Conservation (phyloP, 1,140 invertebrate genomes). For the Sycophila sp. region DNA sequence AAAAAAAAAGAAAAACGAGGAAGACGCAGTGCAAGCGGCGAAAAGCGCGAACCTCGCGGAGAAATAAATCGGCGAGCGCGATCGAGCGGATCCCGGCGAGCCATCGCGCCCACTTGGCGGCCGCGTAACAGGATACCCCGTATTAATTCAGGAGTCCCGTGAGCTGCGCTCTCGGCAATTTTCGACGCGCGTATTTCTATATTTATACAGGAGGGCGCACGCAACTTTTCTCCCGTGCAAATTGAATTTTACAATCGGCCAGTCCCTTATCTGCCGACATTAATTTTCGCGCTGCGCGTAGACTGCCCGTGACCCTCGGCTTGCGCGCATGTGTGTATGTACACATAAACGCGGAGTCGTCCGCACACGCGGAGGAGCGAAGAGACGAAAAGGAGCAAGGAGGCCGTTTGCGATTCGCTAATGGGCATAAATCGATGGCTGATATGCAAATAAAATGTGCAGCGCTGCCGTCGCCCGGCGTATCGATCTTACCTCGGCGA, state of each 20-base stretch:
- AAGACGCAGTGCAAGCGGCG: neutral
- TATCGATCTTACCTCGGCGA: neutral
- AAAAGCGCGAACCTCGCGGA: neutral
- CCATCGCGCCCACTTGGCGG: neutral
- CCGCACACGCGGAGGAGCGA: neutral
- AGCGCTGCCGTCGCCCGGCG: neutral
- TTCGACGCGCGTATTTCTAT: neutral
- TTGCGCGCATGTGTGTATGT: too few relatives aligned
- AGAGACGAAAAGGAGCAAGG: neutral
- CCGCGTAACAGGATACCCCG: neutral
- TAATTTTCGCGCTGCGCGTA: conserved; percentile 11
- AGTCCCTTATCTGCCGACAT: conserved; percentile 8
- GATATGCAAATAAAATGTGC: conserved; percentile 37
- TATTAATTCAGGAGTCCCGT: too few relatives aligned
- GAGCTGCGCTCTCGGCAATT: neutral
- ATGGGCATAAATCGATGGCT: conserved; percentile 38
- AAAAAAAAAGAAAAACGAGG: neutral
- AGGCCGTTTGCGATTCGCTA: conserved; percentile 18
- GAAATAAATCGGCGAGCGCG: neutral
- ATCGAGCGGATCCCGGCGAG: neutral
- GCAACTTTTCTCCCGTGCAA: neutral
- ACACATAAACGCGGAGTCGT: neutral
- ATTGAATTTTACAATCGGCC: conserved; percentile 3
- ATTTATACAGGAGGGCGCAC: neutral
- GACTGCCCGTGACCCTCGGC: too few relatives aligned